Conservation (phyloP, 2,797 vertebrate genomes). For the Meriones psammophilus region DNA sequence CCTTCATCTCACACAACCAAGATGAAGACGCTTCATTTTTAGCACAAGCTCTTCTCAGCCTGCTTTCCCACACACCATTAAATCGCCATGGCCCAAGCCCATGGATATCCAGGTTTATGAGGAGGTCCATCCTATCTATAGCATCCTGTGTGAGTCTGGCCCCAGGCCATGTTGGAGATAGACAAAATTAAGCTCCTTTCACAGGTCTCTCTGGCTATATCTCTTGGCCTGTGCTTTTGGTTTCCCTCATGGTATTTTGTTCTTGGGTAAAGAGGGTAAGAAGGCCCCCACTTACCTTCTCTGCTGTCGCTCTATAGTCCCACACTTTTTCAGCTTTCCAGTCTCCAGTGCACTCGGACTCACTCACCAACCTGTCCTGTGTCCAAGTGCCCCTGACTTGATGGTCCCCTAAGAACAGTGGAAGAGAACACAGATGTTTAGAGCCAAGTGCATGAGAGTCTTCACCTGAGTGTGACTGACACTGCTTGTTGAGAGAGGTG, state of each 20-base stretch:
- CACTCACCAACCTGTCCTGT: not conserved
- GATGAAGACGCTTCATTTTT: not conserved
- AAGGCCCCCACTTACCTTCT: not conserved
- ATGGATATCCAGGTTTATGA: not conserved
- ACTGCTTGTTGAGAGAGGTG: not conserved
- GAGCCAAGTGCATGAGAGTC: not conserved
- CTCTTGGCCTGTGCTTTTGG: not conserved
- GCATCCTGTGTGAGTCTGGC: not conserved
- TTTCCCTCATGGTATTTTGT: conserved; percentile 22
- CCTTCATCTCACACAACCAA: not conserved
- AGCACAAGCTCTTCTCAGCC: not conserved
- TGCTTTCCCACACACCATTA: not conserved
- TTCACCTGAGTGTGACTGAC: not conserved
- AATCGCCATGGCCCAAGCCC: not conserved
- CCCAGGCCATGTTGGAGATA: not conserved
- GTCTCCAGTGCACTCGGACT: not conserved
- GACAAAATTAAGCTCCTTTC: not conserved
- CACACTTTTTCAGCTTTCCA: not conserved
- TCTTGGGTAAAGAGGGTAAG: not conserved
- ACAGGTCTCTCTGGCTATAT: not conserved
- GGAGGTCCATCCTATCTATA: not conserved
- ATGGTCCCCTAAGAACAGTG: not conserved
- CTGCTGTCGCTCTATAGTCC: not conserved
- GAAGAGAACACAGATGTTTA: not conserved
- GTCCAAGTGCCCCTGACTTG: not conserved